These are phyloP conservation scores for Condylura cristata DNA, from an alignment of 2,113 vertebrate species.

Conservation along the genomic window DNA sequence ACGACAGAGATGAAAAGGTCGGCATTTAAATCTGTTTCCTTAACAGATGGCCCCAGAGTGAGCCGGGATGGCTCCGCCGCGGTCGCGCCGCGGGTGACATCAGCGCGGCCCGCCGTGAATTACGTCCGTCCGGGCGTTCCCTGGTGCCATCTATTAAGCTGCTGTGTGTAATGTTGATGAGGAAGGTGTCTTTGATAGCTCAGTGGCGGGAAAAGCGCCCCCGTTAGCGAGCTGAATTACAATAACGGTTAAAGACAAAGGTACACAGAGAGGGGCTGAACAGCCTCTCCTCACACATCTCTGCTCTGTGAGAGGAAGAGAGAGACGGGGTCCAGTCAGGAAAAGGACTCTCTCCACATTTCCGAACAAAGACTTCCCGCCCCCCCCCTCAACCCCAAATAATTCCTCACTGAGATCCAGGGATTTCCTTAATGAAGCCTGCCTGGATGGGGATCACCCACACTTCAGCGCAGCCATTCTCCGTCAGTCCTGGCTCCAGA, in stretches of 20 bases:
- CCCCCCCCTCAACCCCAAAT: background rate
- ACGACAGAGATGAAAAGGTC: slow-evolving; percentile 76
- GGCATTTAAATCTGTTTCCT: slow-evolving; percentile 73
- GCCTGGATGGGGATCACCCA: background rate
- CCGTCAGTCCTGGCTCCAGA: background rate
- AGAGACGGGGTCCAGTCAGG: slow-evolving; percentile 38
- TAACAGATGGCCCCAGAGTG: slow-evolving; percentile 81
- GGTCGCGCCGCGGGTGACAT: slow-evolving; percentile 64
- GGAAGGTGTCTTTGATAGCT: slow-evolving; percentile 78
- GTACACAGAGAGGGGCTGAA: slow-evolving; percentile 50
- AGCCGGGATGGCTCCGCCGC: slow-evolving; percentile 62
- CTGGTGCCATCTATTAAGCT: slow-evolving; percentile 56
- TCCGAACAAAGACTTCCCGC: slow-evolving; percentile 28
- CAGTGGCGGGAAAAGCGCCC: slow-evolving; percentile 63
- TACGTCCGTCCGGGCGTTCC: slow-evolving; percentile 47
- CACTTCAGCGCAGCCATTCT: background rate
- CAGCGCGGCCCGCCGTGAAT: slow-evolving; percentile 70
- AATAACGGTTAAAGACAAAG: slow-evolving; percentile 70
- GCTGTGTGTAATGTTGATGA: slow-evolving; percentile 66
- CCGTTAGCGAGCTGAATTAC: slow-evolving; percentile 58
- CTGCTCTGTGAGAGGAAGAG: slow-evolving; percentile 43
- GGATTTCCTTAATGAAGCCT: background rate
- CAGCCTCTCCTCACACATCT: background rate
- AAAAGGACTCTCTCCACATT: slow-evolving; percentile 58
- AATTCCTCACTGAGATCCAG: background rate